Conservation (phyloP, 2,797 vertebrate genomes). For the Phrynocephalus vlangalii region DNA sequence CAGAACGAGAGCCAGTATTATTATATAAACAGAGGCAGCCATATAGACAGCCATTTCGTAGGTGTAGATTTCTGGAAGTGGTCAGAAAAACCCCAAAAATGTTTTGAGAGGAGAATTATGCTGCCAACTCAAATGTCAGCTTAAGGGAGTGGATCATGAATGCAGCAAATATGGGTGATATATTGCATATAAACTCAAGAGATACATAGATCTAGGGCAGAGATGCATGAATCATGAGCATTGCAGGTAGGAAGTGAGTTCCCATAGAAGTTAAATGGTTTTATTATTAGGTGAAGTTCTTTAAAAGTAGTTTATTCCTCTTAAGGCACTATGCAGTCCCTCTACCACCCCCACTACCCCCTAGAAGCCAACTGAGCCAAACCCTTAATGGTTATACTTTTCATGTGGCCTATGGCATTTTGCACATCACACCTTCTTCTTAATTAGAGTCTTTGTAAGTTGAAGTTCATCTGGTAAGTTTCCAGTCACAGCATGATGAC, state of each 20-base stretch:
- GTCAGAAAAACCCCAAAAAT: neutral
- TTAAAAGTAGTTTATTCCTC: neutral
- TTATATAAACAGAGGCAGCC: neutral
- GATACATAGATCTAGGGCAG: too few species aligned
- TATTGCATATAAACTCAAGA: neutral
- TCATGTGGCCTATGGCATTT: neutral
- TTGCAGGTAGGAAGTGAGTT: too few species aligned
- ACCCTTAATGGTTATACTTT: neutral
- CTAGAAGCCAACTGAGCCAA: too few species aligned
- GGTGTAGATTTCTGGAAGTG: neutral
- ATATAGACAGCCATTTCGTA: neutral
- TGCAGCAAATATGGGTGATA: neutral
- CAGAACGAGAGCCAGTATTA: neutral
- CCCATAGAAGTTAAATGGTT: too few species aligned
- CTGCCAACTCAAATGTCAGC: neutral
- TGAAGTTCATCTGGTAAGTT: neutral
- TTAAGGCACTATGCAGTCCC: neutral
- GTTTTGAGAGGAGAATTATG: neutral
- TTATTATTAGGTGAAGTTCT: neutral
- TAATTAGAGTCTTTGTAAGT: neutral
- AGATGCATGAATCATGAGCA: too few species aligned
- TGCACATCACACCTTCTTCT: neutral
- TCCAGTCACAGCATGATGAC: neutral
- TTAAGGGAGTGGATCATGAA: neutral
- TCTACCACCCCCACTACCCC: neutral